Base-by-base conservation (phyloP, 1,140 invertebrate genomes). In the Lamellibrachia luymesi region DNA sequence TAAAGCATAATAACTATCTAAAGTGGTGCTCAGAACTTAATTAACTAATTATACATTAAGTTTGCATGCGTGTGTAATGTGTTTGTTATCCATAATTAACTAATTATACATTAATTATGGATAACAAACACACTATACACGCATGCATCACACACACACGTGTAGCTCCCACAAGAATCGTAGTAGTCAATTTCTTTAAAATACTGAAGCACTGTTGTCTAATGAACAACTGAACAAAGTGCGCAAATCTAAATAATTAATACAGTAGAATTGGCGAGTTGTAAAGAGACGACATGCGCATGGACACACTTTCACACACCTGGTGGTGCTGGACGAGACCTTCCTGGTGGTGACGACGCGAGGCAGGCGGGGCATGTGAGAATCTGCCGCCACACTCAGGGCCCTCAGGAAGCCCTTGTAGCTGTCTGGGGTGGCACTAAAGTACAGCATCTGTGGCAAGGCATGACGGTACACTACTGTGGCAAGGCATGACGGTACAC, bases 321-420 rank as follows among this genome's bases (percentile, higher is more conserved):
- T 93, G 38, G 25, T 92, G 89, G 90, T 51, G 92, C 90, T 92
- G 50, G 56, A 90, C 64, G 89, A n/a, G 2, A 56, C 50, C 49
- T 51, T 93, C 51, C 50, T 93, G 8, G 51, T 91, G 50, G 49
- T 52, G 56, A 90, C 38, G 25, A 80, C 90, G 25, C 91, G 90
- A 56, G 38, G 50, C 51, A 92, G 51, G 27, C 93, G 91, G 8
- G 94, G 94, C 94, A 95, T 96, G 93, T 96, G 95, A 17, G 93
- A 93, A 2, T 95, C 95, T 50, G 95, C 94, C 0, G 95, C 94
- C 10, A 96, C 95, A 94, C 95, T 96, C 5, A 96, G 94, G 10
- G 96, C 96, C 91, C 96, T 93, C 51, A 96, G 94, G 92, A 96
- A 96, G 17, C 96, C 96, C 93, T 96, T 95, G 90, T 95, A 95